These are phyloP conservation scores for Tanytarsus gracilentus DNA, from an alignment of 2,888 invertebrate species.

Conservation along the genomic window DNA sequence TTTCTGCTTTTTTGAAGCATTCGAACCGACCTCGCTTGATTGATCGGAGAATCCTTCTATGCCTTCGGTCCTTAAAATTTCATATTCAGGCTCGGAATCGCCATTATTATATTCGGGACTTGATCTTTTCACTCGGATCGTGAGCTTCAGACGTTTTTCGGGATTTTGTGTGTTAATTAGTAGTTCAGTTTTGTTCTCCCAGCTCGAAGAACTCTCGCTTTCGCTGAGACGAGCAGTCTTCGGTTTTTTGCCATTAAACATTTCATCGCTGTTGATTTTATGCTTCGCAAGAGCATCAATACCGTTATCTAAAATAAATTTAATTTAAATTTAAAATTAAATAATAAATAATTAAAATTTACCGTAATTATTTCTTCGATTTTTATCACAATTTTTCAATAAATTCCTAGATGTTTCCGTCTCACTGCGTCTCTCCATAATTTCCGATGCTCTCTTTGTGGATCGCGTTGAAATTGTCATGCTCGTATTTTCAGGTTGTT, in stretches of 20 bases:
- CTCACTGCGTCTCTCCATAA: no score
- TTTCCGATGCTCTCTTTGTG: conserved; percentile 43
- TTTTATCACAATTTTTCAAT: not conserved
- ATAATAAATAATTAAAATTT: no score
- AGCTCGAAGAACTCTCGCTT: conserved; percentile 35
- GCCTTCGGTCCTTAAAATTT: conserved; percentile 73
- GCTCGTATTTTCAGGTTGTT: conserved; percentile 7
- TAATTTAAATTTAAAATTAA: no score
- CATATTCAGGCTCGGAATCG: conserved; percentile 66
- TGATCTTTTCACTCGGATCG: conserved; percentile 76
- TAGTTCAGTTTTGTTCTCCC: conserved; percentile 35
- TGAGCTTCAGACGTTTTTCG: conserved; percentile 58
- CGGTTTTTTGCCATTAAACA: conserved; percentile 29
- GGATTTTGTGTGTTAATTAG: conserved; percentile 33
- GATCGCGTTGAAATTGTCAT: not conserved
- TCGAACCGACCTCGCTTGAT: conserved; percentile 43
- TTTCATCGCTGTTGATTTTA: no score
- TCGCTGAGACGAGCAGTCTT: conserved; percentile 33
- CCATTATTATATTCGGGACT: conserved; percentile 62
- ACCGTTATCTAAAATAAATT: no score
- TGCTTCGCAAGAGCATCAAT: no score
- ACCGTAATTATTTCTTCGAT: not conserved
- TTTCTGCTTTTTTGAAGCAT: conserved; percentile 46
- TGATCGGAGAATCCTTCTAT: conserved; percentile 43
- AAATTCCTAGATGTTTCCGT: no score